These are phyloP conservation scores for Cliona cf. orientalis DNA, from an alignment of 37 sponge, comb jelly and placozoan genomes.

Conservation along the genomic window DNA sequence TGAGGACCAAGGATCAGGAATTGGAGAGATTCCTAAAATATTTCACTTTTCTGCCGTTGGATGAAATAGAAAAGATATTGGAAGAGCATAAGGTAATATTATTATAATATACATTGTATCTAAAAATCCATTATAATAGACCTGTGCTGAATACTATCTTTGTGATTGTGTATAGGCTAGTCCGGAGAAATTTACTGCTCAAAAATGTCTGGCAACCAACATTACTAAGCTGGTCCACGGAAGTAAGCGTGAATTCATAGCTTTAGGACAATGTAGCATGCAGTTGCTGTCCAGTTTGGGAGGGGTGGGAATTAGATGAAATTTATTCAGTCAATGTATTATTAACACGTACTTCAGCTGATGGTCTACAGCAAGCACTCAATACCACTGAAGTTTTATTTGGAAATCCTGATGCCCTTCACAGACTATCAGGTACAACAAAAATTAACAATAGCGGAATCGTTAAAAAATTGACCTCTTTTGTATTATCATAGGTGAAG, in stretches of 20 bases:
- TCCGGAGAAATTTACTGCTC: conserved; percentile 54
- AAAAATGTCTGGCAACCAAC: conserved; percentile 74
- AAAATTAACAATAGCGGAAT: not conserved
- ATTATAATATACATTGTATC: not conserved
- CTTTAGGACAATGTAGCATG: no score
- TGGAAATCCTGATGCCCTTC: conserved; percentile 48
- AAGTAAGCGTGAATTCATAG: no score
- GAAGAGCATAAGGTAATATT: conserved; percentile 35
- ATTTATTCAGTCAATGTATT: no score
- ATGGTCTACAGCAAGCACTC: conserved; percentile 49
- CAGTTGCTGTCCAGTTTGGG: no score
- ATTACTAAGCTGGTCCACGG: conserved; percentile 86
- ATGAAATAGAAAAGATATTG: conserved; percentile 42
- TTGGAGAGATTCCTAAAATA: conserved; percentile 47
- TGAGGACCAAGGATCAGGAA: conserved; percentile 47
- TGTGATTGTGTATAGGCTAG: conserved; percentile 2
- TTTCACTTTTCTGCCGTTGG: conserved; percentile 60
- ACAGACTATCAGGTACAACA: conserved; percentile 39
- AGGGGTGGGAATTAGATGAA: no score
- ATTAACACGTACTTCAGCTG: no score
- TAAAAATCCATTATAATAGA: not conserved
- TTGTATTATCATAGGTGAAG: not conserved
- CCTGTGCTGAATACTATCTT: not conserved
- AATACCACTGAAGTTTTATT: conserved; percentile 65
- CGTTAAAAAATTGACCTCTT: not conserved